These are phyloP conservation scores for Elysia chlorotica DNA, from an alignment of 1,140 invertebrate genomes.

Conservation along the genomic window DNA sequence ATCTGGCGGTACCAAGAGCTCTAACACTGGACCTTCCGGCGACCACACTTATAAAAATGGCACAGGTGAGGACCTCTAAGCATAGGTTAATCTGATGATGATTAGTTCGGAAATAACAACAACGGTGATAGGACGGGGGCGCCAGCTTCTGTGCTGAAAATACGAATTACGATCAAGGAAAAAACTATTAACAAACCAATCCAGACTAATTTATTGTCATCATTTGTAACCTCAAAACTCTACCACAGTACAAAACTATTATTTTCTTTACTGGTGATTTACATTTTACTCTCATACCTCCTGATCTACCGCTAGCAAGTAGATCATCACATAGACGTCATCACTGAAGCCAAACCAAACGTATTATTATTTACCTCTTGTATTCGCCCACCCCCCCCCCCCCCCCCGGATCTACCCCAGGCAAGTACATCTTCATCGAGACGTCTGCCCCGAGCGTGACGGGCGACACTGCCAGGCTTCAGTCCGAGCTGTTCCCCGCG, in stretches of 20 bases:
- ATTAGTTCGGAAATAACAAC: neutral
- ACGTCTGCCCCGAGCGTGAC: conserved; percentile 27
- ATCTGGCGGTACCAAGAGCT: conserved; percentile 34
- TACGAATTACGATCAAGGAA: neutral
- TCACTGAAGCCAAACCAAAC: too few species aligned
- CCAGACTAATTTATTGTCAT: neutral
- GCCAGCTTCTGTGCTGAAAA: neutral
- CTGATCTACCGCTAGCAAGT: too few species aligned
- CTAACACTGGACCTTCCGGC: conserved; percentile 39
- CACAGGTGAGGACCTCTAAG: too few species aligned
- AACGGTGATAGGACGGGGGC: too few species aligned
- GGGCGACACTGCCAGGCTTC: conserved; percentile 45
- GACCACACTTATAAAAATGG: conserved; percentile 50
- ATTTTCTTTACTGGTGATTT: too few species aligned
- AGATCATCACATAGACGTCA: too few species aligned
- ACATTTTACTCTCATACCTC: too few species aligned
- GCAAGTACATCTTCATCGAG: conserved; percentile 49
- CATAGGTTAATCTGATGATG: too few species aligned
- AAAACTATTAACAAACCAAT: neutral
- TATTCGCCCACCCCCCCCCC: neutral
- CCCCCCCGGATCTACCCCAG: conserved; percentile 12
- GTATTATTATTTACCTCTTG: neutral
- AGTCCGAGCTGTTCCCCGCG: conserved; percentile 37
- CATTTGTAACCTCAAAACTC: too few species aligned
- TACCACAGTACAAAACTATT: too few species aligned